These are phyloP conservation scores for Seladonia tumulorum DNA, from an alignment of 2,888 invertebrate species.

Conservation along the genomic window DNA sequence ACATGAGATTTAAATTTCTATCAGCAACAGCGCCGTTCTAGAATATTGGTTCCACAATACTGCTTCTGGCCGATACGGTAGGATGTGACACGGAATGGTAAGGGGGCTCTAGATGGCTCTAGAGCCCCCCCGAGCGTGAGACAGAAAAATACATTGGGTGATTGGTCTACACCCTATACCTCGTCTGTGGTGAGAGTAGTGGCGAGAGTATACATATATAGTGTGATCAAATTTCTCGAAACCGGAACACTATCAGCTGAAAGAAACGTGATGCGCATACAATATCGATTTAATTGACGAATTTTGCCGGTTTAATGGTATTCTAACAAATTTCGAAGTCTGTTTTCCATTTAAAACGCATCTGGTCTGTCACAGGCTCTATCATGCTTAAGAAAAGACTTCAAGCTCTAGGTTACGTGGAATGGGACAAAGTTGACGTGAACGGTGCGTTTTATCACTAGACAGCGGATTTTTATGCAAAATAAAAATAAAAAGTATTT, in stretches of 20 bases:
- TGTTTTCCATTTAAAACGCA: neutral
- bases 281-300: neutral
- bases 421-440: constrained; percentile 91
- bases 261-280: neutral
- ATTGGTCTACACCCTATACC: too few relatives aligned
- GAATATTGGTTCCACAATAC: too few relatives aligned
- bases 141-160: too few relatives aligned
- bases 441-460: constrained; percentile 73
- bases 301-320: neutral
- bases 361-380: neutral
- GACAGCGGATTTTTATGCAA: too few relatives aligned
- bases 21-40: too few relatives aligned
- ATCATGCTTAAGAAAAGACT: constrained; percentile 92
- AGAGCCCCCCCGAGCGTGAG: too few relatives aligned
- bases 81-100: too few relatives aligned
- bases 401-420: constrained; percentile 91
- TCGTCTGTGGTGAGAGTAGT: neutral
- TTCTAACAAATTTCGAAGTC: neutral
- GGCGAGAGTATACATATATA: neutral
- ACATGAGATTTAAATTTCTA: too few relatives aligned
- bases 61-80: too few relatives aligned
- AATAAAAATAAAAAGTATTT: too few relatives aligned
- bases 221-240: neutral
- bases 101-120: too few relatives aligned
- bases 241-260: neutral